phyloP scores from a whole-genome alignment of 2,113 vertebrate species.

The Columba janthina region DNA sequence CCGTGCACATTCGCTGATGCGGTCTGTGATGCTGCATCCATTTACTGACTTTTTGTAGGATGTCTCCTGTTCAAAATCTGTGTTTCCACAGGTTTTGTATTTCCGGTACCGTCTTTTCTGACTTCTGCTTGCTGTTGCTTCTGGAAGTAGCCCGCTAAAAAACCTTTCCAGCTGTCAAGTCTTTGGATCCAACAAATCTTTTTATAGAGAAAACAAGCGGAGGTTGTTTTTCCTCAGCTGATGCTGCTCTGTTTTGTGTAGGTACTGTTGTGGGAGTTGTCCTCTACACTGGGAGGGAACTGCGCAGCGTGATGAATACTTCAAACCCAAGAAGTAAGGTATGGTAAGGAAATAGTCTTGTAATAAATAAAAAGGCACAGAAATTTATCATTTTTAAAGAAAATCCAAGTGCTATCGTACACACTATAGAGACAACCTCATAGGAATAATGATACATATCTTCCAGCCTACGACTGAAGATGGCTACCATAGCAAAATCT shows the following conservation, averaged over 20 bases:
- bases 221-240: not conserved
- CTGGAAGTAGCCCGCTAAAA: not conserved
- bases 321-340: constrained; percentile 97
- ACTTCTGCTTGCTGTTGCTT: not conserved
- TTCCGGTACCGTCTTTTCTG: not conserved
- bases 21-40: not conserved
- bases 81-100: not conserved
- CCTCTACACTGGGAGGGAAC: constrained; percentile 93
- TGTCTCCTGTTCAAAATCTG: not conserved
- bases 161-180: not conserved
- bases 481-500: not conserved
- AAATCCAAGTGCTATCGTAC: not conserved
- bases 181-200: not conserved
- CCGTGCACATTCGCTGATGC: not conserved
- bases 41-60: not conserved
- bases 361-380: not conserved
- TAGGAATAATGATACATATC: not conserved
- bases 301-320: constrained; percentile 97
- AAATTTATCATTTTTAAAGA: not conserved
- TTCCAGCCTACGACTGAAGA: not conserved
- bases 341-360: not conserved
- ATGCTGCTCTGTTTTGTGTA: constrained; percentile 36
- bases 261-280: constrained; percentile 97
- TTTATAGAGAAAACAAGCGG: not conserved
- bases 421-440: not conserved